Percentiles rank a stretch among this genome's conserved stretches.
phyloP scores from a whole-genome alignment of 2,113 vertebrate genomes.

The Pantherophis guttatus region DNA sequence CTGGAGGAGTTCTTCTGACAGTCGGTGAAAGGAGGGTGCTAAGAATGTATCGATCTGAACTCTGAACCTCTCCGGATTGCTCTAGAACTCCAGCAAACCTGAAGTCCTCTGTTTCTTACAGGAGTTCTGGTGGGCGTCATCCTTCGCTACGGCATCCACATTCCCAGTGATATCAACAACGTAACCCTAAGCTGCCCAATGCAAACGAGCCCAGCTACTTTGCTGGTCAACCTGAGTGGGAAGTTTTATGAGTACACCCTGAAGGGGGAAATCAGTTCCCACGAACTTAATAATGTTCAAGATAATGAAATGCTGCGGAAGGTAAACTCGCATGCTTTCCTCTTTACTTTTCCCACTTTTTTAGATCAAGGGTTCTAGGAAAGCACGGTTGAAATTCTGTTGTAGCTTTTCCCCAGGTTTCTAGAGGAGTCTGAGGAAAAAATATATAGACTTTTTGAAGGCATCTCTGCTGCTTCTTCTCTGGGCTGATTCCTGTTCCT shows the following conservation, averaged over 20 bases:
- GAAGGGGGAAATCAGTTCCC: constrained; percentile 87
- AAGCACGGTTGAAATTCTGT: neutral
- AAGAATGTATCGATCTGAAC: neutral
- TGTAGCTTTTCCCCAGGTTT: neutral
- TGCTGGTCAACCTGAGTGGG: constrained; percentile 91
- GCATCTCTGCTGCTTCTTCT: neutral
- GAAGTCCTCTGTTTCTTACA: constrained; percentile 48
- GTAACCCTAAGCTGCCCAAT: constrained; percentile 86
- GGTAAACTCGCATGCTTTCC: constrained; percentile 66
- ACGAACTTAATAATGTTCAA: constrained; percentile 80
- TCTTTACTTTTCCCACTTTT: rapidly evolving
- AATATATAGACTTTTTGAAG: neutral
- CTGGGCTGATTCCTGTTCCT: neutral
- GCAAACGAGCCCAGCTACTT: constrained; percentile 85
- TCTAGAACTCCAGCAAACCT: neutral
- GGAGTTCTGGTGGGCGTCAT: constrained; percentile 90
- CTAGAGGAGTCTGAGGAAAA: neutral
- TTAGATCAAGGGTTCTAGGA: neutral
- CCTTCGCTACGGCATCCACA: constrained; percentile 90
- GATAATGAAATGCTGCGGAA: constrained; percentile 98
- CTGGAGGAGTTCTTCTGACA: neutral
- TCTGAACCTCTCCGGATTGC: neutral
- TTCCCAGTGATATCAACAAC: constrained; percentile 85
- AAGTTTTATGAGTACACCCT: constrained; percentile 95
- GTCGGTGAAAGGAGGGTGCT: neutral